These are phyloP conservation scores for Prorops nasuta DNA, from an alignment of 1,140 invertebrate genomes.

Conservation along the genomic window DNA sequence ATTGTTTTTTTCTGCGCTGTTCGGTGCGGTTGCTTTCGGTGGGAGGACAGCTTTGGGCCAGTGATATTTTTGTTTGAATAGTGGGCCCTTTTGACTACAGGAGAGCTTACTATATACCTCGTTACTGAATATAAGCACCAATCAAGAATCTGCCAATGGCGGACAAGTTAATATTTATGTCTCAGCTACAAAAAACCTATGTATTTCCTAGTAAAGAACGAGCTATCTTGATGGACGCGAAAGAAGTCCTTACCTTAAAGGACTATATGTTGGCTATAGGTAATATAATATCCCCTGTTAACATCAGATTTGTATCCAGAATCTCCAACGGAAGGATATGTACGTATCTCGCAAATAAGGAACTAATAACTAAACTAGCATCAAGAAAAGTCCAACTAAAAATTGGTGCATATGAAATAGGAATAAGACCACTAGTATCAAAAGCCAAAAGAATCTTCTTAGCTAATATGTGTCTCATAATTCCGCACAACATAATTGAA, in stretches of 20 bases:
- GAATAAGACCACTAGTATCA: not conserved
- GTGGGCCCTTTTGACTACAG: too few species aligned
- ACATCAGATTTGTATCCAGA: slow-evolving; percentile 6
- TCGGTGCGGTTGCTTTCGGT: too few species aligned
- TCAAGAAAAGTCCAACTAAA: not conserved
- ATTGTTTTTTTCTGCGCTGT: too few species aligned
- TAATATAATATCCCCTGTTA: not conserved
- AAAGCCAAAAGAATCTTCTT: not conserved
- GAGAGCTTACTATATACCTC: too few species aligned
- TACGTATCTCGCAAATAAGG: not conserved
- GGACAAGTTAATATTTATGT: too few species aligned
- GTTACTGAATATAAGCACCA: too few species aligned
- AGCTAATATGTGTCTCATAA: not conserved
- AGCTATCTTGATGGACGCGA: not conserved
- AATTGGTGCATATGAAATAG: not conserved
- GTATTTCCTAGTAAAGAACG: not conserved
- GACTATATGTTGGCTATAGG: slow-evolving; percentile 2
- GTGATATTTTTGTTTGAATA: too few species aligned
- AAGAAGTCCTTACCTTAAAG: not conserved
- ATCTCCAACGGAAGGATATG: not conserved
- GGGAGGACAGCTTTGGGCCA: too few species aligned
- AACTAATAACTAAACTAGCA: not conserved
- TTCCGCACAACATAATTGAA: not conserved
- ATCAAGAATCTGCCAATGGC: too few species aligned
- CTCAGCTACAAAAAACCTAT: too few species aligned